phyloP scores from a whole-genome alignment of 2,797 vertebrate species.

The Neosilurus mollespiculum region DNA sequence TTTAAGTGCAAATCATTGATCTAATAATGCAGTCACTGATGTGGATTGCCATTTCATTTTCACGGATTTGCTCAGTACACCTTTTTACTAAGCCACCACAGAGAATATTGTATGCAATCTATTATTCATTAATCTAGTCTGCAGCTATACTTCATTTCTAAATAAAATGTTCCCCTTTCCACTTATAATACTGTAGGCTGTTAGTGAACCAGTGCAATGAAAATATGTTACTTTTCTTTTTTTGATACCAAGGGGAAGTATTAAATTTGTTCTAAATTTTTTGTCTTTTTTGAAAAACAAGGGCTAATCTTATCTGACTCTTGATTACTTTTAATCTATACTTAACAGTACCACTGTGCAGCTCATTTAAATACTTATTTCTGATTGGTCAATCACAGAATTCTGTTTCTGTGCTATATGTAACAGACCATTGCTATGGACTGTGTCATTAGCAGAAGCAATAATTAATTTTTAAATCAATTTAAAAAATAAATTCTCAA shows the following conservation, averaged over 20 bases:
- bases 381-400: too few relatives aligned
- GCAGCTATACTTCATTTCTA: not conserved
- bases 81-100: not conserved
- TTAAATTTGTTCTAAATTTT: too few relatives aligned
- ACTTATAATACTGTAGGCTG: not conserved
- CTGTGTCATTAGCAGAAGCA: too few relatives aligned
- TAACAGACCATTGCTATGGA: too few relatives aligned
- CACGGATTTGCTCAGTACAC: not conserved
- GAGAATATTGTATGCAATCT: not conserved
- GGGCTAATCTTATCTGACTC: too few relatives aligned
- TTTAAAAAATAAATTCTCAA: too few relatives aligned
- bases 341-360: not conserved
- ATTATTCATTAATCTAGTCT: not conserved
- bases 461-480: too few relatives aligned
- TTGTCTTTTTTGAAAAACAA: too few relatives aligned
- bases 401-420: too few relatives aligned
- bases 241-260: not conserved
- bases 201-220: conserved; percentile 1
- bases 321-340: not conserved
- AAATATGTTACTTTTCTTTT: not conserved
- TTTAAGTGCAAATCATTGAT: not conserved
- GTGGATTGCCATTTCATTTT: not conserved
- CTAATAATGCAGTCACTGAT: conserved; percentile 8
- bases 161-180: not conserved
- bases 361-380: too few relatives aligned